Conservation (phyloP, 1,140 invertebrate species). For the Chrysoperla carnea region DNA sequence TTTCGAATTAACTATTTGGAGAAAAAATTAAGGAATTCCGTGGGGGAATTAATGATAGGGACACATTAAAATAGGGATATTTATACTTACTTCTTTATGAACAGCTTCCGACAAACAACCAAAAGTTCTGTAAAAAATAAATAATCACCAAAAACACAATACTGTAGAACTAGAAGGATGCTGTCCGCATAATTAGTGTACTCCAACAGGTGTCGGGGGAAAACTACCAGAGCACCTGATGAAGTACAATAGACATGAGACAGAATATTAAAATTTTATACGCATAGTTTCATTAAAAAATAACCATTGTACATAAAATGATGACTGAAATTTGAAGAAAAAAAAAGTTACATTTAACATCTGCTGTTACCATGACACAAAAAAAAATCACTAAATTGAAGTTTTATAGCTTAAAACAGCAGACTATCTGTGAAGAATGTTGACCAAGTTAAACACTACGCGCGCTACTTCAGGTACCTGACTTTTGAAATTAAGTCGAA, state of each 20-base stretch:
- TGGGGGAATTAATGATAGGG: too few relatives aligned
- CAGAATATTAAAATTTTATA: constrained; percentile 20
- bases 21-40: too few relatives aligned
- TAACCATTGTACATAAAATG: too few relatives aligned
- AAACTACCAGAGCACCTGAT: constrained; percentile 91
- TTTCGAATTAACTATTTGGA: too few relatives aligned
- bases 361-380: neutral
- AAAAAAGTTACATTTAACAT: neutral
- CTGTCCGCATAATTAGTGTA: constrained; percentile 61
- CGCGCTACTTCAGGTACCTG: constrained; percentile 98
- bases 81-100: too few relatives aligned
- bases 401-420: neutral
- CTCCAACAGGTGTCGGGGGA: constrained; percentile 92
- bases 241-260: constrained; percentile 94
- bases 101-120: too few relatives aligned
- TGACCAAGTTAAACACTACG: constrained; percentile 34
- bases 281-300: too few relatives aligned
- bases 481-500: constrained; percentile 44
- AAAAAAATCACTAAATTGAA: neutral
- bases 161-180: constrained; percentile 10
- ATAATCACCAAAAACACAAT: too few relatives aligned
- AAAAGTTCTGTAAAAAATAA: too few relatives aligned
- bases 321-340: too few relatives aligned
- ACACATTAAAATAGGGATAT: too few relatives aligned
- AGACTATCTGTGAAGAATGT: neutral